Base-by-base conservation (phyloP, 2,888 invertebrate genomes). In the Masnerella sp. region DNA sequence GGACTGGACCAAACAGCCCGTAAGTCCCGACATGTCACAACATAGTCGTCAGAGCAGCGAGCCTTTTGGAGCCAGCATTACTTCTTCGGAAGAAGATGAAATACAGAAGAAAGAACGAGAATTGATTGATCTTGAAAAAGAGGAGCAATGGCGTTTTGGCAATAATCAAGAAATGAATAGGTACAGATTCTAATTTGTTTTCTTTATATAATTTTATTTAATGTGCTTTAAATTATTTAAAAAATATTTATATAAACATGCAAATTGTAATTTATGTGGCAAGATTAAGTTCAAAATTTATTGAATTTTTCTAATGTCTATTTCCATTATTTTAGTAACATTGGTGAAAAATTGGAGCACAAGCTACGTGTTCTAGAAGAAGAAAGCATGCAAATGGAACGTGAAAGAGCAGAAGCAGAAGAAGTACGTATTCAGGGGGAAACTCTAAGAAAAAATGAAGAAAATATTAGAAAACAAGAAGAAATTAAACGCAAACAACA, bases 11-110 rank as follows among this genome's bases (percentile, higher is more conserved):
- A 87, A 87, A 64, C 87, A 87, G 59, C 83, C 87, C 1, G 83
- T 86, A 18, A 87, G 87, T 42, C 87, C 87, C 0, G 87, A 87
- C 68, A 87, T 87, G 87, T 87, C 87, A 0, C 91, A 92, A 79
- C 94, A 95, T 81, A 94, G 94, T 82, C 91, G 94, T 79, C 94
- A 95, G 84, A 94, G 94, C 82, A 94, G 94, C 87, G 94, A 94
- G 88, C 93, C 93, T 2, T 93, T 92, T 87, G 89, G 88, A 8
- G 93, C 93, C 5, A 91, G 92, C n/a, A 90, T 92, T 47, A 92
- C 93, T 32, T 94, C 94, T 5, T 88, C 89, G 7, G 95, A 95
- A 82, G 95, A 95, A 85, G 95, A 94, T 81, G 94, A 94, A 79
- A 91, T 92, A 78, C 89, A 89, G 30, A 91, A 91, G 82, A 91